Percentiles rank a stretch among this genome's conserved stretches.
These are phyloP conservation scores for Thamnophis elegans DNA, from an alignment of 2,797 vertebrate species.

Conservation along the genomic window DNA sequence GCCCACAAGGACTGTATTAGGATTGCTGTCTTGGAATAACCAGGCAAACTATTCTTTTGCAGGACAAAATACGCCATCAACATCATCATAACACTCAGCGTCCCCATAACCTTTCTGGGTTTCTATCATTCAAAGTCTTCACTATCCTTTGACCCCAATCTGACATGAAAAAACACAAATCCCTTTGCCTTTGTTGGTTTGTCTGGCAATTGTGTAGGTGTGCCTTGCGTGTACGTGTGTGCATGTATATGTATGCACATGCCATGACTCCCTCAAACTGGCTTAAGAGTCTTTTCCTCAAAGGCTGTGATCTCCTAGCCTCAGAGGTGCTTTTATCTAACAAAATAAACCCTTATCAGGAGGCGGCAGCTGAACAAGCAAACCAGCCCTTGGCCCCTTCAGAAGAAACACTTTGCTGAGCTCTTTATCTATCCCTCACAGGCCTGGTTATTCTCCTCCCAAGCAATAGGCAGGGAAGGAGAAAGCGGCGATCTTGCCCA, in stretches of 20 bases:
- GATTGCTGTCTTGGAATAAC: background rate
- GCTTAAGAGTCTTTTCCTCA: slow-evolving; percentile 12
- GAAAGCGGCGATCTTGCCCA: slow-evolving; percentile 5
- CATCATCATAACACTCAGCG: background rate
- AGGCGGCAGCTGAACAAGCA: slow-evolving; percentile 69
- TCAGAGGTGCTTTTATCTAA: slow-evolving; percentile 47
- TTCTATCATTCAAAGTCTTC: background rate
- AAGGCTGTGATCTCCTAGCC: slow-evolving; percentile 54
- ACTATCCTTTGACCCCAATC: background rate
- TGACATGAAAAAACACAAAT: background rate
- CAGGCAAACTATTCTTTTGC: background rate
- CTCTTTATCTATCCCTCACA: slow-evolving; percentile 67
- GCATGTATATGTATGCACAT: background rate
- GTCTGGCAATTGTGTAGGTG: background rate
- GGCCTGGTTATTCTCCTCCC: slow-evolving; percentile 42
- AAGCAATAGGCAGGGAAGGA: background rate
- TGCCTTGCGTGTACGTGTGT: background rate
- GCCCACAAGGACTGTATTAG: background rate
- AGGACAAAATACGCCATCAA: background rate
- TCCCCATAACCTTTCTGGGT: background rate
- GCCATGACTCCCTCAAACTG: slow-evolving; percentile 30
- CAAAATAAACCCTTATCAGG: slow-evolving; percentile 65
- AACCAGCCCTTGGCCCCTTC: slow-evolving; percentile 62
- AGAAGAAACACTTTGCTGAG: slow-evolving; percentile 58
- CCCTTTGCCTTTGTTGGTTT: background rate